Evolutionary conservation across 2,888 invertebrate species (phyloP).

Genomic region (Tryphoninae sp.): DNA sequence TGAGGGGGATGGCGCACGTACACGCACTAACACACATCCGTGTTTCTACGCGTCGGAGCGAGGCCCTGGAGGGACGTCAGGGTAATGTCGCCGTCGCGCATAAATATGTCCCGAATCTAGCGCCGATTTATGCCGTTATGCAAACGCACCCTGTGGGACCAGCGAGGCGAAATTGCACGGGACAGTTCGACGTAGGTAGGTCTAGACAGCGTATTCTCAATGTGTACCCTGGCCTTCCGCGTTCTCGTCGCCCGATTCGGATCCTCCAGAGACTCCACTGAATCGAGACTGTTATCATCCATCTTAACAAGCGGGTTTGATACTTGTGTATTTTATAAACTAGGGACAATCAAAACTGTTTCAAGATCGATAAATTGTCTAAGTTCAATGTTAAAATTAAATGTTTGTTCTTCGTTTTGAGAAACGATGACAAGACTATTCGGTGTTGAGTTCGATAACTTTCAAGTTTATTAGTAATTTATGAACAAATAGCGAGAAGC

Average conservation of each 20-base stretch:
- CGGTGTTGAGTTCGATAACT: background rate
- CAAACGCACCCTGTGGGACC: slow-evolving; percentile 65
- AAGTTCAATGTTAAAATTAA: background rate
- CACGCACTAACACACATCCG: background rate
- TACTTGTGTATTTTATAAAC: slow-evolving; percentile 33
- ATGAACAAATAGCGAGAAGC: slow-evolving; percentile 2
- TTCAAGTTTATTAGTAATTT: slow-evolving; percentile 29
- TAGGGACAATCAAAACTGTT: background rate
- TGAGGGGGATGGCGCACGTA: slow-evolving; percentile 18
- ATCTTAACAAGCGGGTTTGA: slow-evolving; percentile 47
- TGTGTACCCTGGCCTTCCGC: slow-evolving; percentile 4
- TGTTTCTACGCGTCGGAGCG: slow-evolving; percentile 13
- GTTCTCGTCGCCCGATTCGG: slow-evolving; percentile 7
- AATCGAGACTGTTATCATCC: slow-evolving; percentile 47
- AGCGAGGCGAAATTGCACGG: slow-evolving; percentile 61
- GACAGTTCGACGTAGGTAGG: slow-evolving; percentile 64
- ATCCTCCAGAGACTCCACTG: slow-evolving; percentile 50
- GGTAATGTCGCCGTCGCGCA: slow-evolving; percentile 68
- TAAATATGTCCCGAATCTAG: slow-evolving; percentile 68
- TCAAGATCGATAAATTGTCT: background rate
- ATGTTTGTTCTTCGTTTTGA: background rate
- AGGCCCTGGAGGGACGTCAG: slow-evolving; percentile 61
- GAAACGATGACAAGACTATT: background rate
- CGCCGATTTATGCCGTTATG: slow-evolving; percentile 69
- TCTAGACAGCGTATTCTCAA: slow-evolving; percentile 55